phyloP scores from a whole-genome alignment of 23 tunicate genomes.

The Diplosoma virens region DNA sequence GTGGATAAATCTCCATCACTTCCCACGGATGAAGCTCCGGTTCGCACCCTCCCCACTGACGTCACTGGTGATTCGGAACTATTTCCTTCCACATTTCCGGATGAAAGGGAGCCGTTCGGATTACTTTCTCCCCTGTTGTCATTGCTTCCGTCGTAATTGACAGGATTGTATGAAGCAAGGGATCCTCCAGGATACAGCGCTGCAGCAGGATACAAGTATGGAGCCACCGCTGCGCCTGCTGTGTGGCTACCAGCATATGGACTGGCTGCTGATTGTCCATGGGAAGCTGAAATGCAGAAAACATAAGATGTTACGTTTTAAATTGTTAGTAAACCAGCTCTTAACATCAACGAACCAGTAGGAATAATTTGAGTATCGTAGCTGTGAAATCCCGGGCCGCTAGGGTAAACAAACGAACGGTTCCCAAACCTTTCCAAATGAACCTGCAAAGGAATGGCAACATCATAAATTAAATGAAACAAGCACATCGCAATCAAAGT shows the following conservation, averaged over 20 bases:
- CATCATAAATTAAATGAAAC: too few species aligned
- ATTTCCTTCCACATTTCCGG: slow-evolving; percentile 45
- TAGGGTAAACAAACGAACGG: slow-evolving; percentile 56
- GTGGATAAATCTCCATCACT: slow-evolving; percentile 79
- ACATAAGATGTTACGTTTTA: neutral
- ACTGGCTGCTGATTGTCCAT: slow-evolving; percentile 37
- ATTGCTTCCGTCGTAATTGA: slow-evolving; percentile 33
- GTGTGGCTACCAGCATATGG: slow-evolving; percentile 45
- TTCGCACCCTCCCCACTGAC: slow-evolving; percentile 47
- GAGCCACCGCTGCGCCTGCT: slow-evolving; percentile 42
- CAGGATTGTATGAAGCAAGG: slow-evolving; percentile 35
- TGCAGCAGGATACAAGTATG: slow-evolving; percentile 56
- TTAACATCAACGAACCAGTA: slow-evolving; percentile 29
- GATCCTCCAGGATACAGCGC: slow-evolving; percentile 49
- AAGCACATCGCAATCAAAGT: too few species aligned
- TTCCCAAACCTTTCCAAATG: slow-evolving; percentile 84
- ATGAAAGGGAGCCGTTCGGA: slow-evolving; percentile 11
- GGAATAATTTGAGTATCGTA: slow-evolving; percentile 83
- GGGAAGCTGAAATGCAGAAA: slow-evolving; percentile 21
- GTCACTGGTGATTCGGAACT: slow-evolving; percentile 52
- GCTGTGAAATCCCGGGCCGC: slow-evolving; percentile 50
- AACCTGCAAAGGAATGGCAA: slow-evolving; percentile 35
- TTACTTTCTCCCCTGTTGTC: slow-evolving; percentile 7
- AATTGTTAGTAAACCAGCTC: neutral
- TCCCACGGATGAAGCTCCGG: slow-evolving; percentile 75